Evolutionary conservation across 2,888 invertebrate genomes (phyloP), one percentile per base, ranked within the genome.

Genomic region (Pemphredon lugubris): DNA sequence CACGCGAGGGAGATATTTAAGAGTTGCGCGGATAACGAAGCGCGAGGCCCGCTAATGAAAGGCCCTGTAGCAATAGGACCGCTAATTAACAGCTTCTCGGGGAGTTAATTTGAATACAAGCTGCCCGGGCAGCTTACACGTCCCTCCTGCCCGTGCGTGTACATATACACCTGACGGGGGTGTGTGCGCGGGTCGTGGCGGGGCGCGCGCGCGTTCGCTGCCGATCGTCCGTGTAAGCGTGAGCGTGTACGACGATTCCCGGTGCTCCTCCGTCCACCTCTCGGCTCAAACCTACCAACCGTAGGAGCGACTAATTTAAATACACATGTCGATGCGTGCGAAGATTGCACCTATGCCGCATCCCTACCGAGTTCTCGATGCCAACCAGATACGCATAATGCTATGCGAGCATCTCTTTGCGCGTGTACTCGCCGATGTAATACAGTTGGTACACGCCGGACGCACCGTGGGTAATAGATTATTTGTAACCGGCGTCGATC

Each of bases 241-340:
- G 37, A 58, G 40, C 45, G 34, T 59, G 51, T 40, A 55, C 47
- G 64, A 20, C 34, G 75, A 65, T 65, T 67, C 78, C 55, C 66
- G 64, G 61, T 66, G 51, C 64, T 54, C 50, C 66, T 59, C 47
- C 44, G 30, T 42, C n/a, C n/a, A n/a, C n/a, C n/a, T n/a, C 39
- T 51, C 59, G 64, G 58, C 67, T 59, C 77, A 75, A 76, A 76
- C 57, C 81, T 79, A 82, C 84, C 83, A 84, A 83, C 86, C 83
- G 83, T 85, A 82, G 84, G 79, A 83, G 84, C 86, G 84, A 84
- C 87, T 87, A 88, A 88, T 89, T 89, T 89, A 88, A 89, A 88
- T 88, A 88, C 88, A 88, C 88, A 87, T 88, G 88, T 88, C 87
- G 88, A 87, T 88, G 87, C 86, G 88, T 85, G 87, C 86, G 82